Evolutionary conservation across 1,140 invertebrate genomes (phyloP), one percentile per base, ranked within the genome.

Genomic region (Leptopilina clavipes): DNA sequence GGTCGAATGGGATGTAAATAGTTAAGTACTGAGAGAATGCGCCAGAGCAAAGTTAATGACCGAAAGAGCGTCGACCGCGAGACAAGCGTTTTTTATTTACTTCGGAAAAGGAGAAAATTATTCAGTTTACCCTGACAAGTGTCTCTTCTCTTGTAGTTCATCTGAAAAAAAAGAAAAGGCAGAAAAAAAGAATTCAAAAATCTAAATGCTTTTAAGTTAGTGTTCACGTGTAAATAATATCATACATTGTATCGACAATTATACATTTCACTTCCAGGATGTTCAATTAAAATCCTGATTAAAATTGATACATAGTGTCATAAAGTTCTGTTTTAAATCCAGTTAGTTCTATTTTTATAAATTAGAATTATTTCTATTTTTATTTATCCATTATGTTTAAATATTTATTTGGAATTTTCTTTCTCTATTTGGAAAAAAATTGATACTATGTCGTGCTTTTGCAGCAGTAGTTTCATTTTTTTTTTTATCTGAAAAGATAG

Each of bases 1-100:
- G 25, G 25, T 31, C 25, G 25, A 31, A 31, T 31, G 25, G 25
- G 25, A 74, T 54, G 37, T 18, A 70, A 74, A 74, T 74, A 70
- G 73, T 74, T 72, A 44, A 31, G 25, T 31, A 31, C 1, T 31
- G 18, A 59, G 56, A 59, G 65, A 31, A 31, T 70, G 65, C 22
- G 43, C 22, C 71, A 25, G 65, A 31, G 40, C 71, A 72, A 40
- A 45, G 71, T 72, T 72, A 72, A 72, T 45, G 71, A 72, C 71
- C 70, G 43, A 12, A 59, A 45, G 40, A 48, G 70, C 70, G 43
- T 25, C 40, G 70, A 71, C 70, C 43, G 11, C 40, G 43, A 48
- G 45, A 48, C 45, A 48, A 48, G 14, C 25, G 22, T 37, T 31
- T 70, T 70, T 70, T 59, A 31, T 70, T 70, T 31, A 37, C 65